phyloP scores from a whole-genome alignment of 2,113 vertebrate genomes.

The Lamprotornis superbus region DNA sequence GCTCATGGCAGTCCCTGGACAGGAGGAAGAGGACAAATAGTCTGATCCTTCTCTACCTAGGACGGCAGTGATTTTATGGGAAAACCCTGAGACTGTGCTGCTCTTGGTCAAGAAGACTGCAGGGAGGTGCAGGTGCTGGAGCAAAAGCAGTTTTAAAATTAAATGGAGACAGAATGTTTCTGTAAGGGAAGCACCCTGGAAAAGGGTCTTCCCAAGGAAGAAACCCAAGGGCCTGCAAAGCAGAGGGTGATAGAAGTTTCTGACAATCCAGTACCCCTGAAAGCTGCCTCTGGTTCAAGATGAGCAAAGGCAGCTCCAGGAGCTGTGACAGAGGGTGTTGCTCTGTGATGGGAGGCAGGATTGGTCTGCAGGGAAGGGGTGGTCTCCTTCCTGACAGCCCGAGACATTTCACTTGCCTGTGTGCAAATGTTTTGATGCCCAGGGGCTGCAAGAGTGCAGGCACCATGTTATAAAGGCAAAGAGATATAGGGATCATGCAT shows the following conservation, averaged over 20 bases:
- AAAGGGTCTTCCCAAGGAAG: no score
- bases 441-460: not conserved
- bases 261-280: not conserved
- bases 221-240: not conserved
- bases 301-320: not conserved
- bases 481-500: not conserved
- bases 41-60: not conserved
- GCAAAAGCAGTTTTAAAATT: not conserved
- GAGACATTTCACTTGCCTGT: not conserved
- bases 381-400: not conserved
- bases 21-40: not conserved
- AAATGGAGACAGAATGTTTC: not conserved
- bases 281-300: not conserved
- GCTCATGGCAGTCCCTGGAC: not conserved
- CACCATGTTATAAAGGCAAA: not conserved
- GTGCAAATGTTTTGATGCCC: not conserved
- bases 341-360: accelerated
- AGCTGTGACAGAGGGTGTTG: not conserved
- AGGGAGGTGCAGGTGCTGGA: not conserved
- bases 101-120: not conserved
- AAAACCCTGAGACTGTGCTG: not conserved
- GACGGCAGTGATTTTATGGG: not conserved
- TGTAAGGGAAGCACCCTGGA: not conserved
- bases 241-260: not conserved
- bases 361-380: accelerated